Evolutionary conservation across 1,140 invertebrate species (phyloP), one percentile per base, ranked within the genome.

Genomic region (Anastrepha ludens): DNA sequence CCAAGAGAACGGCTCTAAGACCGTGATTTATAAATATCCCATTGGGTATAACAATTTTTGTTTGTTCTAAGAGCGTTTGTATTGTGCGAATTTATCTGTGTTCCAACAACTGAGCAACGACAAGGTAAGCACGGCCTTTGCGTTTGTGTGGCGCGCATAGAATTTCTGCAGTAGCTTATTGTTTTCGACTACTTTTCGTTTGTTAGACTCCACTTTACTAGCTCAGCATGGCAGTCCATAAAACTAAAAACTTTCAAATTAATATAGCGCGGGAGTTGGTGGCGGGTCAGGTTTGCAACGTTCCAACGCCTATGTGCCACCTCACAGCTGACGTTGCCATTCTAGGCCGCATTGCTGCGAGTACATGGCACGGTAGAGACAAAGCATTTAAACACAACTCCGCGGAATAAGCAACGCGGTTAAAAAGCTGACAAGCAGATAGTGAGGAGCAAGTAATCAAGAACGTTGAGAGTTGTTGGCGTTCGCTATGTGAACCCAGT

Each of bases 341-440:
- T 55, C 74, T 81, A 81, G 74, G 47, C 74, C 44, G 74, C 44
- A 13, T 3, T 44, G 9, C 2, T 7, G 70, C 41, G 47, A 17
- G 47, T 81, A 11, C 13, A 44, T 50, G 50, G 74, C 74, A 81
- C 17, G 47, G 44, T 11, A 29, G 39, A 55, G 74, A 81, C 74
- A 81, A 55, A 81, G 74, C 44, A 81, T 81, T 81, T 81, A 50
- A 55, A 55, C 47, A 55, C 74, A 67, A 50, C 74, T 50, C 70
- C 0, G 44, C 47, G 47, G 17, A 47, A 50, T 78, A 81, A 81
- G 74, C 74, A 55, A 81, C 17, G 58, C 74, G 41, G 74, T 29
- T 58, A 15, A 81, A 55, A 81, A 41, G 74, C 47, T 81, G 74
- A 81, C 74, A 81, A 29, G 74, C 74, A 55, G 74, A 81, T 81